Percentiles rank a stretch among this genome's conserved stretches.
Conservation (phyloP, 2,888 invertebrate genomes). For the Netelia melanura region DNA sequence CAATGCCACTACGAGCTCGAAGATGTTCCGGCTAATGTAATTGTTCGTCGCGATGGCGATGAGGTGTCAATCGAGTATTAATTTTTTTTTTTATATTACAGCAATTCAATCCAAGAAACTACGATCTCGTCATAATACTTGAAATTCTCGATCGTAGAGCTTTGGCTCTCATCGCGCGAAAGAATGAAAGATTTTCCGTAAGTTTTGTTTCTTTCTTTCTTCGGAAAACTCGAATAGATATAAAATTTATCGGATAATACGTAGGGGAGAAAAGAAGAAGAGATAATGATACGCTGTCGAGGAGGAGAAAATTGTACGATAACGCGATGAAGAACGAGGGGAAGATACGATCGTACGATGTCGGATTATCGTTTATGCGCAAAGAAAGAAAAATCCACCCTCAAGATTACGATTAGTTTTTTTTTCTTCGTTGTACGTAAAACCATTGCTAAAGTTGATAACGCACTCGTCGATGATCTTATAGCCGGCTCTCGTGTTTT, state of each 20-base stretch:
- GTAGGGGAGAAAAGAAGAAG: background rate
- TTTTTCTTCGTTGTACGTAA: background rate
- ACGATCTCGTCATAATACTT: no score
- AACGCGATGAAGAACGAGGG: constrained; percentile 1
- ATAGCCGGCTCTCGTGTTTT: background rate
- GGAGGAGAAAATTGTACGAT: constrained; percentile 1
- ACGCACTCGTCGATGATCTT: background rate
- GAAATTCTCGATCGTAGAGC: no score
- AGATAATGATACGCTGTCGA: background rate
- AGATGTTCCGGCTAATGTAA: no score
- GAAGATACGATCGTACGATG: constrained; percentile 9
- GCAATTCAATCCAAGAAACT: no score
- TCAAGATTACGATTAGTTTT: background rate
- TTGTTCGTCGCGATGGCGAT: no score
- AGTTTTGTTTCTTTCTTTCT: no score
- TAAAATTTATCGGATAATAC: no score
- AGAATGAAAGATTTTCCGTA: no score
- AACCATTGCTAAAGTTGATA: background rate
- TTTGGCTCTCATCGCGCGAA: no score
- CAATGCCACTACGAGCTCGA: background rate
- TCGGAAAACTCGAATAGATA: no score
- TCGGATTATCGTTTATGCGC: constrained; percentile 25
- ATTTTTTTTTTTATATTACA: no score
- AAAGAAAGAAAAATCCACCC: constrained; percentile 5
- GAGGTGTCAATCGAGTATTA: no score